Evolutionary conservation across 2,113 vertebrate species (phyloP).

Genomic region (Varanus salvator): DNA sequence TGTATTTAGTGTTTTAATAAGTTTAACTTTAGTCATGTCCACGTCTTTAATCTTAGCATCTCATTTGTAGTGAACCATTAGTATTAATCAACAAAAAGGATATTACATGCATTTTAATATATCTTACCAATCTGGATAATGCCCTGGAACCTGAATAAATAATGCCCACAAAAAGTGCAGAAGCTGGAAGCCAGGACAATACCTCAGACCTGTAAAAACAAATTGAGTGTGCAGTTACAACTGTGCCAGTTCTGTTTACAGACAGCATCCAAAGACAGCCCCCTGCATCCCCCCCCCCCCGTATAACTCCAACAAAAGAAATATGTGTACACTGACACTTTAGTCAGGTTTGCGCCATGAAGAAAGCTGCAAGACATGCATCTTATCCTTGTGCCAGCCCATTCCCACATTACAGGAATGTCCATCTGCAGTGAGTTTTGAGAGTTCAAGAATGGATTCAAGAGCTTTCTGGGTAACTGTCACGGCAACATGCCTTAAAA

Average conservation of each 20-base stretch:
- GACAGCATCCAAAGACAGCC: neutral
- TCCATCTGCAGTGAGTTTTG: neutral
- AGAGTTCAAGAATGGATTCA: conserved; percentile 1
- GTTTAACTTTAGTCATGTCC: neutral
- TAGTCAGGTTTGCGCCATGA: neutral
- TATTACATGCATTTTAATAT: neutral
- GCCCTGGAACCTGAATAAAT: conserved; percentile 96
- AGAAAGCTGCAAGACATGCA: neutral
- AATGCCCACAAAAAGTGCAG: conserved; percentile 88
- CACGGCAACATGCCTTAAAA: neutral
- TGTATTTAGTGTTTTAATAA: neutral
- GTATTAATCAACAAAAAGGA: neutral
- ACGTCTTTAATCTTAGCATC: neutral
- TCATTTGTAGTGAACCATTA: conserved; percentile 1
- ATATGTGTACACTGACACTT: neutral
- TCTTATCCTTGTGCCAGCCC: neutral
- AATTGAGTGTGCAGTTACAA: conserved; percentile 40
- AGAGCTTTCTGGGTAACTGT: neutral
- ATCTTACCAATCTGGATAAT: conserved; percentile 88
- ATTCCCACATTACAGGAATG: neutral
- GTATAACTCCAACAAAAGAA: neutral
- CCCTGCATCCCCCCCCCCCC: no score
- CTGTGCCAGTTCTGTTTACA: conserved; percentile 25
- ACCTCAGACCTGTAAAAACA: conserved; percentile 81
- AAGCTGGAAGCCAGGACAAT: conserved; percentile 89